Conservation (phyloP, 2,113 vertebrate species). For the Nycticryphes semicollaris region DNA sequence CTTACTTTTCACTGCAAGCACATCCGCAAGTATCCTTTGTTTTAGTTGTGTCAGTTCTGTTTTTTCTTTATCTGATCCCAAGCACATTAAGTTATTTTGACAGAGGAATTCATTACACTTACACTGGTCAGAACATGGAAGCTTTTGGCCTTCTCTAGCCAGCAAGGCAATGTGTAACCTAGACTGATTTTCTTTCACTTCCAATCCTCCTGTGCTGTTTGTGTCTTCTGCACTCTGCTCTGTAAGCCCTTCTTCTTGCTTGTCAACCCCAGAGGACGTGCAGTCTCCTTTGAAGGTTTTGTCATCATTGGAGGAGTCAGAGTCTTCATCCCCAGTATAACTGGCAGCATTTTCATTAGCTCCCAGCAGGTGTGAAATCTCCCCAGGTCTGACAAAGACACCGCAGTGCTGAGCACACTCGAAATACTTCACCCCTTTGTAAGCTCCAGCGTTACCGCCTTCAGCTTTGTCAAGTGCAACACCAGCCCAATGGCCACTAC, state of each 20-base stretch:
- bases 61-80: not conserved
- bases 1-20: not conserved
- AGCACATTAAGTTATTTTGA: not conserved
- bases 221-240: not conserved
- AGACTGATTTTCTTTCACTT: not conserved
- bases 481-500: conserved; percentile 57
- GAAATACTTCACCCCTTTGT: conserved; percentile 56
- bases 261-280: not conserved
- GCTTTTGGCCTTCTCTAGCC: not conserved
- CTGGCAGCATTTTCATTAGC: not conserved
- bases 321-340: not conserved
- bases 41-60: not conserved
- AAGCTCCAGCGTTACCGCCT: conserved; percentile 44
- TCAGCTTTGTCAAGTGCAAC: conserved; percentile 53
- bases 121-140: not conserved
- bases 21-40: not conserved
- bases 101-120: not conserved
- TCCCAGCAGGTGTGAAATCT: conserved; percentile 48
- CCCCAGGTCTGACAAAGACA: conserved; percentile 61
- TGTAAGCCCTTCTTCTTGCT: not conserved
- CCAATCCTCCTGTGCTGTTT: not conserved
- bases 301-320: not conserved
- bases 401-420: conserved; percentile 51
- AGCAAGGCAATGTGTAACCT: not conserved
- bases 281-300: not conserved